Evolutionary conservation across 2,888 invertebrate genomes (phyloP), one percentile per base, ranked within the genome.

Genomic region (Alsophila aescularia): DNA sequence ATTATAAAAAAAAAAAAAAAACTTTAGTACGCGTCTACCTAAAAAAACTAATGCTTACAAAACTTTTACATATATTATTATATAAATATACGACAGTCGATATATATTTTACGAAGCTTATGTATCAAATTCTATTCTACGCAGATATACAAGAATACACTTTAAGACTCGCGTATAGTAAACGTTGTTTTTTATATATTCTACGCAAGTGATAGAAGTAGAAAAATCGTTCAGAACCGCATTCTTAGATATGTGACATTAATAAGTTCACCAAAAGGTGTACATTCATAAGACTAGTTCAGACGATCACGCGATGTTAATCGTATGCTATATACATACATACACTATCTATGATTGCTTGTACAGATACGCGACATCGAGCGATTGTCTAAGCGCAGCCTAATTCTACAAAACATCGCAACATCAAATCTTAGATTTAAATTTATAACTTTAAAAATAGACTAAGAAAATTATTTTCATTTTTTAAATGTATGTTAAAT

Each of bases 71-170:
- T 56, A 53, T 51, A 52, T 48, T 53, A 55, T 53, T 60, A 49
- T 55, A 57, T 60, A 62, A 59, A 61, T 36, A 53, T 60, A 59
- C 31, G 63, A 63, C 66, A 63, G 66, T 66, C 63, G 42, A 61
- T 65, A 63, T 65, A 62, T 59, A 55, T 47, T 51, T 52, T 56
- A 60, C 43, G 55, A 63, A 66, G 65, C 62, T 49, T 58, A 52
- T 37, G 52, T 65, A 63, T 56, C 53, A 65, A 63, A 63, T 58
- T 56, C 58, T 61, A 58, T 53, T 54, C 54, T 34, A 62, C 36
- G 55, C 57, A 54, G 59, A 63, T 59, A 52, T 59, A 57, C 53
- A 54, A 56, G 41, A 48, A 63, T 54, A 54, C 40, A 54, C 49
- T 53, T 60, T 31, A 54, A 49, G 10, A 45, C 44, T 45, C 40